These are phyloP conservation scores for Hemiprocne comata DNA, from an alignment of 2,113 vertebrate genomes.

Conservation along the genomic window DNA sequence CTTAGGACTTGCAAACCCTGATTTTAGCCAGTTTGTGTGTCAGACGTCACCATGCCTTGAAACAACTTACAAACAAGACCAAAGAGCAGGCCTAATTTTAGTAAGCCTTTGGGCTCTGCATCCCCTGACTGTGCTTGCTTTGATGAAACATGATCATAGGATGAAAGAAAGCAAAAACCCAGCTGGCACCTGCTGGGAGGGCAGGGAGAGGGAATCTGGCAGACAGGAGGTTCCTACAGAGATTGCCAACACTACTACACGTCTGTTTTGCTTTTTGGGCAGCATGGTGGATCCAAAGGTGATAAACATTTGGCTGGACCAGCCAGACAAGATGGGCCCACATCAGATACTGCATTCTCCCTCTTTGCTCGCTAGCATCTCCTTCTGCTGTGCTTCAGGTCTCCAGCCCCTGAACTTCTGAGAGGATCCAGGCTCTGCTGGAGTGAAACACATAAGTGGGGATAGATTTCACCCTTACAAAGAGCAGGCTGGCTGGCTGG, in stretches of 20 bases:
- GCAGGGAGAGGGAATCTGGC: conserved; percentile 48
- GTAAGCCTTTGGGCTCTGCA: conserved; percentile 16
- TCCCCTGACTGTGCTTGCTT: conserved; percentile 15
- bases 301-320: conserved; percentile 38
- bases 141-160: conserved; percentile 13
- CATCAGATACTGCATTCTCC: background rate
- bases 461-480: conserved; percentile 1
- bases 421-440: background rate
- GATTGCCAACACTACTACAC: conserved; percentile 52
- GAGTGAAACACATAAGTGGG: background rate
- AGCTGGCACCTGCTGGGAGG: conserved; percentile 55
- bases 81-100: conserved; percentile 70
- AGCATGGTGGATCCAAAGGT: conserved; percentile 16
- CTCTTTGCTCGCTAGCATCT: background rate
- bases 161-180: conserved; percentile 54
- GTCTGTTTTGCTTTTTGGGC: conserved; percentile 46
- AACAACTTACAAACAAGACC: conserved; percentile 5
- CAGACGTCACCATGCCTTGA: background rate
- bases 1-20: conserved; percentile 55
- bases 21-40: background rate
- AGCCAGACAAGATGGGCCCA: background rate
- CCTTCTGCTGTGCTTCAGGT: background rate
- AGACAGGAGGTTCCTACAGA: conserved; percentile 44
- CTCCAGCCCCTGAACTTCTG: background rate
- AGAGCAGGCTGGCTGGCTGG: background rate